Conservation (phyloP, 1,140 invertebrate species). For the Lethocerus indicus region DNA sequence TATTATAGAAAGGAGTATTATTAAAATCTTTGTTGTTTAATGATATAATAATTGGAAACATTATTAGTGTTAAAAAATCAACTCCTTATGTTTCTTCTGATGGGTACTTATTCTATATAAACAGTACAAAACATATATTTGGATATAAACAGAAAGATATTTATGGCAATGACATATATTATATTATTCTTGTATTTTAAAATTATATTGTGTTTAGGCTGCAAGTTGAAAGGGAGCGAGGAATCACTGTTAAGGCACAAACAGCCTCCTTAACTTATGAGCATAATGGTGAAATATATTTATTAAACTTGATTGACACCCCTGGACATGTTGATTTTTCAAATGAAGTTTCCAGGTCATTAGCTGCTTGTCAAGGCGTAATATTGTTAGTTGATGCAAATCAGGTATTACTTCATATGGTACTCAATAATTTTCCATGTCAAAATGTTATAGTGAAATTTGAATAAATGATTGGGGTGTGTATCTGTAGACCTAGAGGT, state of each 20-base stretch:
- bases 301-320: constrained; percentile 96
- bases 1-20: no score
- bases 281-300: constrained; percentile 45
- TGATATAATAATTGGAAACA: no score
- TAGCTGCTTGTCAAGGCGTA: constrained; percentile 88
- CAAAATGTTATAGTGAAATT: no score
- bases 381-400: constrained; percentile 92
- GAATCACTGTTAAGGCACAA: constrained; percentile 97
- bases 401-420: constrained; percentile 34
- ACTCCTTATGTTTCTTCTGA: no score
- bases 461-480: no score
- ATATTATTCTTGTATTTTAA: neutral
- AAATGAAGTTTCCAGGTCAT: constrained; percentile 81
- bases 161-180: neutral
- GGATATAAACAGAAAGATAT: neutral
- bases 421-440: neutral
- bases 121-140: neutral
- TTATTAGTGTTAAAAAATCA: no score
- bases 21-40: no score
- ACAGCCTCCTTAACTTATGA: constrained; percentile 77
- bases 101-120: no score
- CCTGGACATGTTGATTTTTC: constrained; percentile 98
- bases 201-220: constrained; percentile 20
- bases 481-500: no score
- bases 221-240: constrained; percentile 83